phyloP scores from a whole-genome alignment of 2,113 vertebrate species.

The Lipotes vexillifer region DNA sequence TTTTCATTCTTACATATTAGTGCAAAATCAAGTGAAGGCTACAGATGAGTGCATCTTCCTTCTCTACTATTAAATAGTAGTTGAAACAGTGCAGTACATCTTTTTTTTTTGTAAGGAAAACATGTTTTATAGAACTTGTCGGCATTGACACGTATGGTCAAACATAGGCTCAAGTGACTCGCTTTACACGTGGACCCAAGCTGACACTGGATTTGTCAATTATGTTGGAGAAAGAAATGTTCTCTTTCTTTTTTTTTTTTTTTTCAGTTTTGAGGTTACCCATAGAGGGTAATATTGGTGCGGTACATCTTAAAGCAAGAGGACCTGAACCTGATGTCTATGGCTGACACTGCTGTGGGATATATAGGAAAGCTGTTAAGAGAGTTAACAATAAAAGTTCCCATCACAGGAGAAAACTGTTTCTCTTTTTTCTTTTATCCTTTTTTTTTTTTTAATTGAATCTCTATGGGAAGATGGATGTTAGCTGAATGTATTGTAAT shows the following conservation, averaged over 20 bases:
- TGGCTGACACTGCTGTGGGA: neutral
- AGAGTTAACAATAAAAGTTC: neutral
- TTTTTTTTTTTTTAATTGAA: neutral
- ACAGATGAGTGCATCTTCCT: neutral
- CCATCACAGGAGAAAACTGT: neutral
- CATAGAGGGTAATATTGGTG: too few relatives aligned
- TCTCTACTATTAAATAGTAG: neutral
- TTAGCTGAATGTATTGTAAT: neutral
- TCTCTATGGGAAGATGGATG: neutral
- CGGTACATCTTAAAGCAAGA: neutral
- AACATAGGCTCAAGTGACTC: neutral
- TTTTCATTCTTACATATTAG: neutral
- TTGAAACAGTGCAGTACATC: neutral
- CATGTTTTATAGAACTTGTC: neutral
- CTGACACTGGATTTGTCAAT: neutral
- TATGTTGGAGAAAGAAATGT: neutral
- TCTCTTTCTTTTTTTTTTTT: neutral
- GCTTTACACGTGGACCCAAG: neutral
- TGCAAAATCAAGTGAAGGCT: neutral
- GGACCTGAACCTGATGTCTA: neutral
- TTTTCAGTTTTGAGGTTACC: too few relatives aligned
- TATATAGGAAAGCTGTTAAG: neutral
- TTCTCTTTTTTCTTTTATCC: neutral
- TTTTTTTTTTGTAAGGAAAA: neutral
- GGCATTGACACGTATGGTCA: neutral